phyloP scores from a whole-genome alignment of 2,113 vertebrate species.

The Turdus rufiventris region DNA sequence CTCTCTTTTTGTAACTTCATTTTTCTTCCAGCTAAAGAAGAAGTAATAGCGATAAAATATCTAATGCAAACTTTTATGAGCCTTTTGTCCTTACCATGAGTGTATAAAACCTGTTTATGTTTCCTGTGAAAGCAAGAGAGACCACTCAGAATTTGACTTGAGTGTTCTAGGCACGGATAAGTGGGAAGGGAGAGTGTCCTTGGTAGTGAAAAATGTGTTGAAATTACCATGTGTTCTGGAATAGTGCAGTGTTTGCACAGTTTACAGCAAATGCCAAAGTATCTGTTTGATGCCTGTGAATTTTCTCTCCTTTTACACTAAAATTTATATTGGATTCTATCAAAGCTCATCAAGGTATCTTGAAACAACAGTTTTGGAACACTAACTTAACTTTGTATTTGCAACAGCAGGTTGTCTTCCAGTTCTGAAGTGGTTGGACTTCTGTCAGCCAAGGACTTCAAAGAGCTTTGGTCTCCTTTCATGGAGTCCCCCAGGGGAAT shows the following conservation, averaged over 20 bases:
- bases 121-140: not conserved
- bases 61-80: not conserved
- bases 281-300: not conserved
- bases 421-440: not conserved
- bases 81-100: not conserved
- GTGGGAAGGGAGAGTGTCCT: not conserved
- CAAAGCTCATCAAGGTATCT: not conserved
- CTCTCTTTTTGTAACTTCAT: not conserved
- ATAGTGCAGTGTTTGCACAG: not conserved
- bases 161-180: not conserved
- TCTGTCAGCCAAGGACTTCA: slow-evolving; percentile 25
- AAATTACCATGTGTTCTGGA: not conserved
- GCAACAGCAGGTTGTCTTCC: not conserved
- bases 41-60: not conserved
- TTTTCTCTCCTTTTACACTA: not conserved
- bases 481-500: not conserved
- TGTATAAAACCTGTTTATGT: not conserved
- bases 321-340: not conserved
- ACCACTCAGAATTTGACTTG: not conserved
- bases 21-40: not conserved
- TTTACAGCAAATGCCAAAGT: not conserved
- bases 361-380: not conserved
- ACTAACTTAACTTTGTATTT: not conserved
- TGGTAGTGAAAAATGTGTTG: not conserved
- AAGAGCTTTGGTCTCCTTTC: slow-evolving; percentile 10